Evolutionary conservation across 2,888 invertebrate genomes (phyloP).

Genomic region (Dorcus parallelipipedus): DNA sequence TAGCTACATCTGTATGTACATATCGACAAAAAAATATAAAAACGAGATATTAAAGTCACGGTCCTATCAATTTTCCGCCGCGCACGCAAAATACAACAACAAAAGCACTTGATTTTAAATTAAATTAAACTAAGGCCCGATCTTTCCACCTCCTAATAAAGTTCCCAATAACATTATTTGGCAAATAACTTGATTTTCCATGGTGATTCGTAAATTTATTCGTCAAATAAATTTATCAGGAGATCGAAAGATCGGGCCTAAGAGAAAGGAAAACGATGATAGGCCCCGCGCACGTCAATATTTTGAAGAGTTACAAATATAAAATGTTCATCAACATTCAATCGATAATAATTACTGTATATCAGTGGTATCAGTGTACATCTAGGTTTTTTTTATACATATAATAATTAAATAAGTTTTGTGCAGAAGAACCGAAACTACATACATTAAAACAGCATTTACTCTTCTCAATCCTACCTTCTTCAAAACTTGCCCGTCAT

Average conservation of each 20-base stretch:
- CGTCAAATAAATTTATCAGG: too few species aligned
- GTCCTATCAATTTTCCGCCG: too few species aligned
- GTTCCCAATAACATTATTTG: too few species aligned
- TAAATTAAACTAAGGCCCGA: too few species aligned
- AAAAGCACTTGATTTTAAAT: too few species aligned
- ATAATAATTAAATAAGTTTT: slow-evolving; percentile 8
- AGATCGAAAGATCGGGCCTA: too few species aligned
- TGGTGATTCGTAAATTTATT: too few species aligned
- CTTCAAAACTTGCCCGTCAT: too few species aligned
- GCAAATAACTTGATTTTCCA: too few species aligned
- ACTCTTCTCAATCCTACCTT: neutral
- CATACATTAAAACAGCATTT: neutral
- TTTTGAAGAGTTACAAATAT: slow-evolving; percentile 6
- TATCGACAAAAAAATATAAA: slow-evolving; percentile 44
- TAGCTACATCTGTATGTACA: slow-evolving; percentile 42
- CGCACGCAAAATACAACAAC: too few species aligned
- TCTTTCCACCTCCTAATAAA: too few species aligned
- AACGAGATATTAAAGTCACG: too few species aligned
- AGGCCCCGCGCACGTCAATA: neutral
- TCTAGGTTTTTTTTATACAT: slow-evolving; percentile 10
- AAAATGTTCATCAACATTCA: slow-evolving; percentile 13
- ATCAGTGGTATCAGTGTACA: slow-evolving; percentile 15
- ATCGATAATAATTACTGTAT: slow-evolving; percentile 18
- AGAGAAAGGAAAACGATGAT: neutral
- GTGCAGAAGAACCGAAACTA: slow-evolving; percentile 7